Evolutionary conservation across 2,113 vertebrate species (phyloP), one percentile per base, ranked within the genome.

Genomic region (Rhinolophus ferrumequinum): DNA sequence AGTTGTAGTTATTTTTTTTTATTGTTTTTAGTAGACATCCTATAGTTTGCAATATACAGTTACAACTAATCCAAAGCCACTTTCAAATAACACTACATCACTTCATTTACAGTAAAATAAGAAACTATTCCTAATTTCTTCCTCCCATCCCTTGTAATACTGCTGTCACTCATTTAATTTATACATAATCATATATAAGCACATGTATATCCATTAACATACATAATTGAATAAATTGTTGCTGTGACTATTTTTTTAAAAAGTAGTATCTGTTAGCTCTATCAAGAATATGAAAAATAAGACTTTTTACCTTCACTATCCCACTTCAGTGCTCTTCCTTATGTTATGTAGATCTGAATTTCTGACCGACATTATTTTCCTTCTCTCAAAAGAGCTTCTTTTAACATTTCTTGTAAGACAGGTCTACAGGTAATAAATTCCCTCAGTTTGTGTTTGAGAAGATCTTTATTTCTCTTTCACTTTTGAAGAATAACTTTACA

Each of bases 271-370:
- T 58, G 22, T 62, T 82, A 66, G 58, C 12, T 41, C 8, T 56
- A 35, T 38, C 50, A 89, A 91, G 77, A 92, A 50, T 21, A 72
- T 62, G 41, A 72, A 86, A 85, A 56, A 44, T n/a, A 44, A 30
- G 44, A n/a, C 52, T 21, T 28, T 86, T 77, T 52, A 54, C 67
- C 38, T 58, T 77, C 21, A 58, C 28, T 77, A 8, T 28, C 62
- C 26, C 11, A 28, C 28, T 19, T 66, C 38, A 26, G 2, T 16
- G 47, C 30, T 35, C 28, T 84, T 56, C 24, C 54, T 83, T 52
- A 33, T 70, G 28, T 72, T 28, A 9, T 19, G 35, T 19, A 15
- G 21, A 22, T n/a, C 50, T 70, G 50, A 22, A 50, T 80, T 67
- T 80, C 38, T 67, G 16, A 41, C 15, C 21, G n/a, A 6, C 1